phyloP scores from a whole-genome alignment of 2,797 vertebrate genomes.

The Xiphorhynchus erythropygius region DNA sequence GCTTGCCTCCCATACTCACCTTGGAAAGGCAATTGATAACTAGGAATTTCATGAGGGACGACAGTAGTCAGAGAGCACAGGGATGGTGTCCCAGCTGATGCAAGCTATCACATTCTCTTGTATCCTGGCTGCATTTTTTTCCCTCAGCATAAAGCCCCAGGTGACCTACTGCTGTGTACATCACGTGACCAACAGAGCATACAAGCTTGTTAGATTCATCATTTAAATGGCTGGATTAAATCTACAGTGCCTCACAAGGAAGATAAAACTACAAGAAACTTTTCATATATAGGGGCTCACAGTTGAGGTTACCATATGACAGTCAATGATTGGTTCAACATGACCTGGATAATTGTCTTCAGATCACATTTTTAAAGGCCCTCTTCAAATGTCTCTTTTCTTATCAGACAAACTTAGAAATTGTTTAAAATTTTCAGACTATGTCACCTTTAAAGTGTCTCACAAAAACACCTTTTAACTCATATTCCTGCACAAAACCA shows the following conservation, averaged over 20 bases:
- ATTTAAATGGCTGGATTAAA: not conserved
- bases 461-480: not conserved
- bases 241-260: not conserved
- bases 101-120: not conserved
- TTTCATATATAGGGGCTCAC: not conserved
- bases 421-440: not conserved
- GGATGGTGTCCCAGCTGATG: not conserved
- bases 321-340: not conserved
- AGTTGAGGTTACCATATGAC: not conserved
- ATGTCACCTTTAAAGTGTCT: not conserved
- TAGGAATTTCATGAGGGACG: not conserved
- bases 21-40: not conserved
- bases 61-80: fast-evolving
- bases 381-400: not conserved
- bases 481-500: not conserved
- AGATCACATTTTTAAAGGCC: not conserved
- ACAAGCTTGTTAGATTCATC: not conserved
- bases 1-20: not conserved
- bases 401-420: not conserved
- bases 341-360: not conserved
- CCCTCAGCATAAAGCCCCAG: not conserved
- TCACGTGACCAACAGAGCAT: not conserved
- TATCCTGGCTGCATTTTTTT: not conserved
- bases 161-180: not conserved
- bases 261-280: not conserved